Base-by-base conservation (phyloP, 2,888 invertebrate genomes). In the Cinara cedri region DNA sequence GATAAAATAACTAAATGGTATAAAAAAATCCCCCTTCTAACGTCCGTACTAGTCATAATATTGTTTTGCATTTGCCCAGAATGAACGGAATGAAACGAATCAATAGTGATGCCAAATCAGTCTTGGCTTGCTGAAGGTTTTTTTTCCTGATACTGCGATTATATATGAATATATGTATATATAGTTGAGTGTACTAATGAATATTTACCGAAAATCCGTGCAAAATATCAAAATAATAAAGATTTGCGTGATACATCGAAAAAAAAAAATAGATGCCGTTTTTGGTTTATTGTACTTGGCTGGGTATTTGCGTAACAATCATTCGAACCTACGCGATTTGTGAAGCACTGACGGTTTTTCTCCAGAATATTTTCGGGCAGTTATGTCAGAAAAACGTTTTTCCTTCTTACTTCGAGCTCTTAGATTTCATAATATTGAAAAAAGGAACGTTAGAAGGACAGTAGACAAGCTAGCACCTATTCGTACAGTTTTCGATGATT, bases 311-410 rank as follows among this genome's bases (percentile, higher is more conserved):
- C 44, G 26, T 14, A 49, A 24, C 14, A 62, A 62, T 60, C 49
- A 74, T 60, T 46, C 26, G 49, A 60, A 74, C n/a, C 49, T 80
- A 34, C 9, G 51, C 10, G 74, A 21, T 63, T 51, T 63, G 49
- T 74, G 63, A 63, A 16, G 4, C 26, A 74, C 74, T 63, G 63
- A 63, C n/a, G 63, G 74, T 9, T 62, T 62, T 46, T 44, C 63
- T 26, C 63, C 49, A 6, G 46, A 44, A 49, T 63, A 49, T 51
- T 63, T 63, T 14, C 46, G 63, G 14, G 60, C 62, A 46, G 26
- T 42, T 1, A 70, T 78, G 78, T 42, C 70, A 57, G 44, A n/a
- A 57, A 78, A 78, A 54, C 63, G 78, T n/a, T 78, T 78, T 70
- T 66, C 34, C 19, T 55, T 70, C n/a, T 55, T 70, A n/a, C 70